Evolutionary conservation across 2,797 vertebrate species (phyloP).

Genomic region (Onychomys leucogaster): DNA sequence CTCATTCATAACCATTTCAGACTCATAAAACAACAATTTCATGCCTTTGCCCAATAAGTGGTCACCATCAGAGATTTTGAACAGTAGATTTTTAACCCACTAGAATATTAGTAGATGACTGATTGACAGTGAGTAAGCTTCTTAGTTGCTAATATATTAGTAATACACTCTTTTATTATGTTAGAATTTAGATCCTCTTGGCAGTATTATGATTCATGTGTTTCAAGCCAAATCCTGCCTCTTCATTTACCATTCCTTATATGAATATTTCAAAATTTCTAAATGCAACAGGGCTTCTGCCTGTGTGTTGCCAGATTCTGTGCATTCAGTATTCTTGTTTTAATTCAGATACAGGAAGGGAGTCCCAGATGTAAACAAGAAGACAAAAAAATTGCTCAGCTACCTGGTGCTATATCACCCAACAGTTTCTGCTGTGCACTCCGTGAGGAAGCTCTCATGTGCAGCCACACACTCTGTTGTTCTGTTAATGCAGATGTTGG

Average conservation of each 20-base stretch:
- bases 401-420: accelerated
- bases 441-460: neutral
- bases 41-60: neutral
- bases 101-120: slow-evolving; percentile 50
- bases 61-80: slow-evolving; percentile 9
- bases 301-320: neutral
- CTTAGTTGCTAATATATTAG: slow-evolving; percentile 35
- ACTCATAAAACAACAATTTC: neutral
- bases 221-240: slow-evolving; percentile 44
- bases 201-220: slow-evolving; percentile 54
- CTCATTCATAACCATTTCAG: neutral
- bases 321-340: neutral
- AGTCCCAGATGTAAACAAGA: neutral
- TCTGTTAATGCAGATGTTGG: neutral
- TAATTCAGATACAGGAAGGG: neutral
- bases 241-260: slow-evolving; percentile 47
- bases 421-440: neutral
- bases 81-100: slow-evolving; percentile 15
- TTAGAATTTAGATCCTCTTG: slow-evolving; percentile 5
- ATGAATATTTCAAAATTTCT: slow-evolving; percentile 37
- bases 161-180: slow-evolving; percentile 18
- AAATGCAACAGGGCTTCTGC: neutral
- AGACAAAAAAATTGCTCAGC: neutral
- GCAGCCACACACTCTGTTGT: accelerated
- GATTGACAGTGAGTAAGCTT: slow-evolving; percentile 49